A percentile compares a stretch with the other conserved stretches of the same genome.
Conservation (phyloP, 2,113 vertebrate genomes). For the Tenrec ecaudatus region DNA sequence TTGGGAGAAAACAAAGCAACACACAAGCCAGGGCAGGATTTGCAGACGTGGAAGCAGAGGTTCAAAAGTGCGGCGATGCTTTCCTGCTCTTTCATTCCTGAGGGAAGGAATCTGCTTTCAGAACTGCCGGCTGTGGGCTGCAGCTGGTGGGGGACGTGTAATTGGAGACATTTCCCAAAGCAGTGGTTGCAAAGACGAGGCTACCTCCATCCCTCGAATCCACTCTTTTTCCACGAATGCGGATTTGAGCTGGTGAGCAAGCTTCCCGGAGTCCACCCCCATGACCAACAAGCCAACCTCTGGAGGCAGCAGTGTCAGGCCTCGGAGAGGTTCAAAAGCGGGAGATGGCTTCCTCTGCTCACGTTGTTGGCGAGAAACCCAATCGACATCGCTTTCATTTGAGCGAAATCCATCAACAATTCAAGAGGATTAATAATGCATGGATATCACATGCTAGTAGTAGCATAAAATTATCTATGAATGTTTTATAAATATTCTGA, state of each 20-base stretch:
- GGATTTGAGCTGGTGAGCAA: constrained; percentile 14
- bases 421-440: constrained; percentile 88
- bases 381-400: constrained; percentile 76
- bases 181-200: neutral
- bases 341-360: neutral
- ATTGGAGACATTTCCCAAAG: constrained; percentile 22
- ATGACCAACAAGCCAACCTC: constrained; percentile 41
- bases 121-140: fast-evolving
- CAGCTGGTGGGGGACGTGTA: neutral
- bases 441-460: constrained; percentile 85
- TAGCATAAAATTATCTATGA: constrained; percentile 90
- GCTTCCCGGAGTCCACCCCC: constrained; percentile 26
- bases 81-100: neutral
- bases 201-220: neutral
- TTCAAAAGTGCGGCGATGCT: neutral
- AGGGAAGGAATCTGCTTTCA: neutral
- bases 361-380: constrained; percentile 66
- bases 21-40: neutral
- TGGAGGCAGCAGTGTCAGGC: neutral
- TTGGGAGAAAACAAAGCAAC: neutral
- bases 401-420: constrained; percentile 81
- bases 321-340: constrained; percentile 51
- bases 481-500: constrained; percentile 90
- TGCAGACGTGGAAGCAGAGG: neutral
- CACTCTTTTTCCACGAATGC: neutral